Base-by-base conservation (phyloP, 2,113 vertebrate species). In the Dendrocopos noguchii region DNA sequence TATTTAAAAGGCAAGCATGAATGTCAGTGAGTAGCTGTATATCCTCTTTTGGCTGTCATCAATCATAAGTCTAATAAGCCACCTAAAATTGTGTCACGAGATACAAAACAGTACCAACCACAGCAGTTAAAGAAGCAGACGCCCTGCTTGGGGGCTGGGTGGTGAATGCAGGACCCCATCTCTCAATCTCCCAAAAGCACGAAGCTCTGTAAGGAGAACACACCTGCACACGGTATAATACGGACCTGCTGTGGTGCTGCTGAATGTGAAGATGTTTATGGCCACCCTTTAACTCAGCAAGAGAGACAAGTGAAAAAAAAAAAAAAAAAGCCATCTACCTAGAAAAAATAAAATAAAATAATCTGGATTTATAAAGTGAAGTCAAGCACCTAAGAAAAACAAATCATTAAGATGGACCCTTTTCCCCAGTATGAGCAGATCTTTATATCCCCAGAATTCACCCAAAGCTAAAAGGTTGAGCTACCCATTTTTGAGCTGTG, bases 11-110 rank as follows among this genome's bases (percentile, higher is more conserved):
- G 94, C 96, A 97, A 95, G 97, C 96, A 97, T 97, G 97, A 97
- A 97, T 98, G 97, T 98, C 98, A 98, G 88, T 79, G 96, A 94
- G 52, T 97, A 96, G 95, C 97, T 88, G 65, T 94, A 97, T 91
- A 95, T 97, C 93, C 94, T 96, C 96, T 97, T 97, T 96, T 96
- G 94, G 96, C 95, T 96, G 91, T 97, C 97, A 98, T 98, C 98
- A 97, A 97, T 97, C 96, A 96, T 70, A 84, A 93, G 91, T 94
- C 97, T 98, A 98, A 98, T 97, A 97, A 98, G 97, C 87, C 95
- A 96, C 97, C 97, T 97, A 97, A 97, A 97, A 96, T 96, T 97
- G 88, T 94, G 95, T 96, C 91, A 96, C 94, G 85, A 96, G 93
- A 59, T 29, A 59, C 4, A 7, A 60, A 89, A 63, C 3, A 84